Conservation (phyloP, 2,797 vertebrate species). For the Lagocephalus sceleratus region DNA sequence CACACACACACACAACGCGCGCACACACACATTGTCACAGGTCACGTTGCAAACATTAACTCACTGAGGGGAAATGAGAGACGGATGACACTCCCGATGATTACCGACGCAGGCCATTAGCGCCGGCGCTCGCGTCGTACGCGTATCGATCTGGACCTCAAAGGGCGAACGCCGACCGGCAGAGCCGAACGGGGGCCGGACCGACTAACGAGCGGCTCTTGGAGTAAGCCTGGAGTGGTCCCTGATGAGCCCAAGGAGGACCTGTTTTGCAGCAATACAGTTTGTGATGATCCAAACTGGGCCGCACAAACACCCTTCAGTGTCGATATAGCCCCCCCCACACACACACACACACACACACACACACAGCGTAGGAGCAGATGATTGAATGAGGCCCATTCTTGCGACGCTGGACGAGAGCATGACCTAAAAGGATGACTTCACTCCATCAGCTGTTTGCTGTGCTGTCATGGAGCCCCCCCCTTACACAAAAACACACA, state of each 20-base stretch:
- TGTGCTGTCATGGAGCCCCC: slow-evolving; percentile 36
- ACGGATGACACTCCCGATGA: neutral
- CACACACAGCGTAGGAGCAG: slow-evolving; percentile 26
- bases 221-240: too few relatives aligned
- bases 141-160: slow-evolving; percentile 8
- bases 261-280: slow-evolving; percentile 26
- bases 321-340: slow-evolving; percentile 40
- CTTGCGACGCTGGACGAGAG: slow-evolving; percentile 54
- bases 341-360: too few relatives aligned
- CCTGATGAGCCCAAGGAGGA: slow-evolving; percentile 23
- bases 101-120: slow-evolving; percentile 10
- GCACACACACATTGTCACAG: neutral
- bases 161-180: slow-evolving; percentile 1
- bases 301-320: slow-evolving; percentile 41
- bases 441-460: slow-evolving; percentile 64
- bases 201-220: too few relatives aligned
- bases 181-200: too few relatives aligned
- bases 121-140: slow-evolving; percentile 1
- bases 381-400: slow-evolving; percentile 68
- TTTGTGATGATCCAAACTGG: slow-evolving; percentile 45
- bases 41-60: neutral
- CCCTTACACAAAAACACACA: too few relatives aligned
- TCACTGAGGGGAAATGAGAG: slow-evolving; percentile 1
- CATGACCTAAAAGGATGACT: slow-evolving; percentile 74
- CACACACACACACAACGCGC: neutral